A percentile compares a stretch with the other conserved stretches of the same genome.
These are phyloP conservation scores for Catostomus latipinnis DNA, from an alignment of 2,797 vertebrate species.

Conservation along the genomic window DNA sequence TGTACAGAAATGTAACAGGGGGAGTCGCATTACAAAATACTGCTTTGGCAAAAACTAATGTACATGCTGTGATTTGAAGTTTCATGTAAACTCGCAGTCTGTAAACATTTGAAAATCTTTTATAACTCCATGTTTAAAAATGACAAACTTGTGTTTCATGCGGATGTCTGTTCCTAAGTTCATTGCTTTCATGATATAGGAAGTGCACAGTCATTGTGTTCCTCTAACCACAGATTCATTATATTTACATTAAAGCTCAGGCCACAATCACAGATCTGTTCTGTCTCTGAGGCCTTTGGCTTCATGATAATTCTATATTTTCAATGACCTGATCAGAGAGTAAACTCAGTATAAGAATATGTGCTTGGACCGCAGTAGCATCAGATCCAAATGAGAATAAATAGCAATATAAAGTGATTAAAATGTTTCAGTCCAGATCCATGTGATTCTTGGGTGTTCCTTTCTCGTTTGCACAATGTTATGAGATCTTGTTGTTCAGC, in stretches of 20 bases:
- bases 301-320: neutral
- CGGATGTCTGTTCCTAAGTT: neutral
- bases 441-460: neutral
- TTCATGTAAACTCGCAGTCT: neutral
- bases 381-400: slow-evolving; percentile 11
- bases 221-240: neutral
- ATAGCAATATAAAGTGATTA: neutral
- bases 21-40: no score
- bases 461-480: slow-evolving; percentile 47
- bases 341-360: neutral
- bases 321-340: neutral
- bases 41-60: no score
- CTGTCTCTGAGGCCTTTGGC: neutral
- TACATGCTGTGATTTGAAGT: neutral
- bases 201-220: slow-evolving; percentile 3
- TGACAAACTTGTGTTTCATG: neutral
- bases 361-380: neutral
- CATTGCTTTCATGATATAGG: neutral
- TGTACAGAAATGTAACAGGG: neutral
- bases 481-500: slow-evolving; percentile 91
- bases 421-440: slow-evolving; percentile 4
- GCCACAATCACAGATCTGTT: slow-evolving; percentile 4
- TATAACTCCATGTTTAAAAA: slow-evolving; percentile 8
- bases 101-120: neutral
- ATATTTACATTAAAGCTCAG: slow-evolving; percentile 15